phyloP scores from a whole-genome alignment of 2,797 vertebrate genomes.

The Catharus ustulatus region DNA sequence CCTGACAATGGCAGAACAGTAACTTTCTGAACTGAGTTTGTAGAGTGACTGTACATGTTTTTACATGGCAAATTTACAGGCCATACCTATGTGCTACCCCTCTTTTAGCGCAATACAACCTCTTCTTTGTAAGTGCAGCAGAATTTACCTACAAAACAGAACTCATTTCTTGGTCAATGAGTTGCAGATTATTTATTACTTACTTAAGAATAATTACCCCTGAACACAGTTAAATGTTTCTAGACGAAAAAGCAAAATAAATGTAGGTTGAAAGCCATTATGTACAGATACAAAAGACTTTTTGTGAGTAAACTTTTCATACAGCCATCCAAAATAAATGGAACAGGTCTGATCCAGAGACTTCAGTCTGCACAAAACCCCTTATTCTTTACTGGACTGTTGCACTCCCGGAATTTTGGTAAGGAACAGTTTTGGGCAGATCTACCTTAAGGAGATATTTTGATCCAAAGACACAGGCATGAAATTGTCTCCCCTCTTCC shows the following conservation, averaged over 20 bases:
- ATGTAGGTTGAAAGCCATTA: background rate
- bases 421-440: background rate
- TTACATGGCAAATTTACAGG: background rate
- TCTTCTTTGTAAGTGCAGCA: slow-evolving; percentile 33
- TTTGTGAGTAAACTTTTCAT: slow-evolving; percentile 26
- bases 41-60: background rate
- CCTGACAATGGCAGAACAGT: slow-evolving; percentile 19
- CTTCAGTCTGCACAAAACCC: slow-evolving; percentile 2
- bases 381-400: background rate
- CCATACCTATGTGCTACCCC: background rate
- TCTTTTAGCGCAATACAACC: background rate
- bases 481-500: slow-evolving; percentile 32
- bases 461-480: slow-evolving; percentile 17
- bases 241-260: slow-evolving; percentile 16
- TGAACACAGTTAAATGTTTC: slow-evolving; percentile 21
- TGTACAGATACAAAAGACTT: slow-evolving; percentile 6
- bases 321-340: background rate
- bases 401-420: slow-evolving; percentile 10
- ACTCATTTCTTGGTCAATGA: slow-evolving; percentile 28
- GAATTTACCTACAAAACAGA: background rate
- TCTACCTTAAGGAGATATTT: slow-evolving; percentile 26
- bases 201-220: slow-evolving; percentile 36
- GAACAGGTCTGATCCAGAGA: background rate
- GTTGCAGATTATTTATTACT: slow-evolving; percentile 48
- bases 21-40: background rate